Base-by-base conservation (phyloP, 1,140 invertebrate species). In the Zaprionus ornatus region DNA sequence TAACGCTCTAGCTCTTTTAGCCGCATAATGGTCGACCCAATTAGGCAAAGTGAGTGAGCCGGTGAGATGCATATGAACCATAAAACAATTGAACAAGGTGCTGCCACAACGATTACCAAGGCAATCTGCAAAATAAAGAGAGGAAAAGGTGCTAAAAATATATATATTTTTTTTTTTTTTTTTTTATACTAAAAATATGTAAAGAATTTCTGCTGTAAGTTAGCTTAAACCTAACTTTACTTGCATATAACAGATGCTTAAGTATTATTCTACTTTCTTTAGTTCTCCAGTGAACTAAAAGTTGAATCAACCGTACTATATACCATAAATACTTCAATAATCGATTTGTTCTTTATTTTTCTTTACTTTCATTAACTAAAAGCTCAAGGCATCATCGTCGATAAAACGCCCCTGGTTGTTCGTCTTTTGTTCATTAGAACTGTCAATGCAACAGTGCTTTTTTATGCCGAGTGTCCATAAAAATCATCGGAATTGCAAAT, bases 11-110 rank as follows among this genome's bases (percentile, higher is more conserved):
- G 25, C 25, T 32, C 29, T 32, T 32, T 32, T 32, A 32, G 21
- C 48, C 19, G 37, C 57, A 82, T 90, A 90, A 90, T 90, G 85
- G 78, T 82, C 85, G 85, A 90, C 85, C 85, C 85, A 90, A 90
- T 90, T 90, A 90, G 79, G 57, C 81, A 90, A 90, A 90, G 85
- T 90, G 82, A 90, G 81, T 90, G 85, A 45, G 40, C 68, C 71
- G 69, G 75, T 82, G 67, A 82, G 78, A 75, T 90, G 85, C 85
- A 90, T 90, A 90, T 90, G 85, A 90, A 85, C 85, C 85, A 90
- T 82, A 90, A 82, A 88, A 90, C 85, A 90, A 90, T 90, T 90
- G 79, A 90, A 85, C 81, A 90, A 82, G 85, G 81, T 82, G 82
- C 78, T 79, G 76, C 61, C 54, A 85, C 54, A 85, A 72, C 79